phyloP scores from a whole-genome alignment of 35 echinoderm and acorn worm genomes.

The Chiridota heheva region DNA sequence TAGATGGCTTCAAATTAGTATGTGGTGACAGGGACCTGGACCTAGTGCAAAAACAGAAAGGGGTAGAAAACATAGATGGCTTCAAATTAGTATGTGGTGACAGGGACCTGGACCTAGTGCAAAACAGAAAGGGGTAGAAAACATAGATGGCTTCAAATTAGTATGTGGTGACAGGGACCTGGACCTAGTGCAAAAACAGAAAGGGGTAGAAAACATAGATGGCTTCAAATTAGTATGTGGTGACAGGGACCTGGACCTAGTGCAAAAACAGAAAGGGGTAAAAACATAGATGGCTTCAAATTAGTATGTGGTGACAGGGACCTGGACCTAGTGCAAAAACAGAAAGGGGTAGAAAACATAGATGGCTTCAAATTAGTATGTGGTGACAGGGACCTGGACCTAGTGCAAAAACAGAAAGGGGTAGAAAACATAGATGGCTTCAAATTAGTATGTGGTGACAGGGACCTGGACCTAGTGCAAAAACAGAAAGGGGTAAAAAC shows the following conservation, averaged over 20 bases:
- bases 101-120: not conserved
- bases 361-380: slow-evolving; percentile 60
- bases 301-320: slow-evolving; percentile 37
- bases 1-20: slow-evolving; percentile 62
- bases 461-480: not conserved
- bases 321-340: not conserved
- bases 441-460: slow-evolving; percentile 41
- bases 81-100: slow-evolving; percentile 51
- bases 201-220: slow-evolving; percentile 52
- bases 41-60: slow-evolving; percentile 14
- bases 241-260: slow-evolving; percentile 1
- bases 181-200: slow-evolving; percentile 1
- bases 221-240: slow-evolving; percentile 54
- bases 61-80: slow-evolving; percentile 53
- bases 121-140: too few species aligned
- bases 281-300: slow-evolving; percentile 61
- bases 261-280: slow-evolving; percentile 17
- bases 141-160: slow-evolving; percentile 61
- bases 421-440: slow-evolving; percentile 62
- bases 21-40: slow-evolving; percentile 26
- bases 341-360: too few species aligned
- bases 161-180: slow-evolving; percentile 32
- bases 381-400: slow-evolving; percentile 16
- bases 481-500: not conserved
- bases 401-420: too few species aligned